A percentile compares a stretch with the other conserved stretches of the same genome.
Conservation (phyloP, 1,140 invertebrate species). For the Orius laevigatus region DNA sequence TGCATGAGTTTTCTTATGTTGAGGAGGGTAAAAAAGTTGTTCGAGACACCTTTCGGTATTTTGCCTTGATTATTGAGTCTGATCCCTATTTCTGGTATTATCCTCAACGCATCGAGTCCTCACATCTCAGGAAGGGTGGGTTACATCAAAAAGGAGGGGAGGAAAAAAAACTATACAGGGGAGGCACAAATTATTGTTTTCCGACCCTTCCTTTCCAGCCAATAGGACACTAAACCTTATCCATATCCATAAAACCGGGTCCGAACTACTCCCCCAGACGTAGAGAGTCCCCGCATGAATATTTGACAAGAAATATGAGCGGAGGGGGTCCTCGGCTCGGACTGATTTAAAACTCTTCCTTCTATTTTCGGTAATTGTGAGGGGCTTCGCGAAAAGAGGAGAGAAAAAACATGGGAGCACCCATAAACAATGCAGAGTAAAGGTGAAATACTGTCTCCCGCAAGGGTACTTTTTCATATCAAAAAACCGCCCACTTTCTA, state of each 20-base stretch:
- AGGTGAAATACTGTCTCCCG: constrained; percentile 8
- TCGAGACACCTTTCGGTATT: too few relatives aligned
- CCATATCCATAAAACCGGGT: constrained; percentile 1
- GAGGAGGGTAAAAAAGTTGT: too few relatives aligned
- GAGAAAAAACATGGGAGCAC: constrained; percentile 2
- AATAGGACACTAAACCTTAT: not conserved
- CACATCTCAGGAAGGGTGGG: too few relatives aligned
- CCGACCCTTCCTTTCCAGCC: too few relatives aligned
- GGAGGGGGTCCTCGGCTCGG: not conserved
- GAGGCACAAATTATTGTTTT: not conserved
- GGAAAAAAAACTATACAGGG: not conserved
- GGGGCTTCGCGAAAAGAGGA: not conserved
- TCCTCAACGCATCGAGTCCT: too few relatives aligned
- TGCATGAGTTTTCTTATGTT: too few relatives aligned
- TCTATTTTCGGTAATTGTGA: constrained; percentile 10
- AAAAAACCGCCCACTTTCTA: not conserved
- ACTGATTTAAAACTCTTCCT: constrained; percentile 13
- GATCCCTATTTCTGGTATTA: too few relatives aligned
- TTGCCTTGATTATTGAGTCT: too few relatives aligned
- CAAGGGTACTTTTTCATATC: constrained; percentile 8
- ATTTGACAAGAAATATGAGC: constrained; percentile 11
- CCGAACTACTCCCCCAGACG: not conserved
- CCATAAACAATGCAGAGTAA: constrained; percentile 5
- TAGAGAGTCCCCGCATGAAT: constrained; percentile 4
- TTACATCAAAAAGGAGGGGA: not conserved